Percentiles rank a stretch among this genome's conserved stretches.
Conservation (phyloP, 2,888 invertebrate species). For the Monochamus alternatus region DNA sequence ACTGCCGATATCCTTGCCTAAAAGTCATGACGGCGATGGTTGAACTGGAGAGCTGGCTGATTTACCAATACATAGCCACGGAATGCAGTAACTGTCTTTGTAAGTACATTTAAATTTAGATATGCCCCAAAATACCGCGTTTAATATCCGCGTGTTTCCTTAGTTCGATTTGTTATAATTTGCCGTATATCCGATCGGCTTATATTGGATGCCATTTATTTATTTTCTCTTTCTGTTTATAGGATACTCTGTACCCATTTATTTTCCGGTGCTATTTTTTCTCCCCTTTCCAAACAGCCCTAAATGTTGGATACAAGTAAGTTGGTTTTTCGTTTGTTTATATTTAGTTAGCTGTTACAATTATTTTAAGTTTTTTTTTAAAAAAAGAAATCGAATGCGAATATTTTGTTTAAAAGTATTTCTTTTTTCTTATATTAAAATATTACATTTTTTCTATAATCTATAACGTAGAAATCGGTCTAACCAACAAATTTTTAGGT, state of each 20-base stretch:
- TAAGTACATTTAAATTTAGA: constrained; percentile 70
- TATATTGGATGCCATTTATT: constrained; percentile 63
- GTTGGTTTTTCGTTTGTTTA: constrained; percentile 70
- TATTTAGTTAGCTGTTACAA: constrained; percentile 56
- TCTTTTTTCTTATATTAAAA: no score
- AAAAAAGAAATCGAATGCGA: neutral
- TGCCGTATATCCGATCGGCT: neutral
- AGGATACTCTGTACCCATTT: constrained; percentile 60
- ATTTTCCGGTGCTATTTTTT: constrained; percentile 50
- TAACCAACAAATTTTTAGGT: no score
- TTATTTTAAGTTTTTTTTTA: constrained; percentile 18
- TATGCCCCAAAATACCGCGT: constrained; percentile 59
- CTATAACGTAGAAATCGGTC: no score
- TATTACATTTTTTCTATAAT: no score
- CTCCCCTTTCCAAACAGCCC: constrained; percentile 41
- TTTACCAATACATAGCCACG: constrained; percentile 80
- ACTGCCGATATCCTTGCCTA: constrained; percentile 51
- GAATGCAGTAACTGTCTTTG: constrained; percentile 80
- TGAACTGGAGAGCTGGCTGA: constrained; percentile 81
- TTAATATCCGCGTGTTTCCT: constrained; percentile 61
- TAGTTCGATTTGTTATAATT: constrained; percentile 53
- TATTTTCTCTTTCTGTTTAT: constrained; percentile 69
- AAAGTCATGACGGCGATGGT: constrained; percentile 73
- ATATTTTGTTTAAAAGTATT: no score
- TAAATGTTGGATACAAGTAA: constrained; percentile 75